Percentiles rank a stretch among this genome's conserved stretches.
Conservation (phyloP, 1,140 invertebrate genomes). For the Eupristina koningsbergeri region DNA sequence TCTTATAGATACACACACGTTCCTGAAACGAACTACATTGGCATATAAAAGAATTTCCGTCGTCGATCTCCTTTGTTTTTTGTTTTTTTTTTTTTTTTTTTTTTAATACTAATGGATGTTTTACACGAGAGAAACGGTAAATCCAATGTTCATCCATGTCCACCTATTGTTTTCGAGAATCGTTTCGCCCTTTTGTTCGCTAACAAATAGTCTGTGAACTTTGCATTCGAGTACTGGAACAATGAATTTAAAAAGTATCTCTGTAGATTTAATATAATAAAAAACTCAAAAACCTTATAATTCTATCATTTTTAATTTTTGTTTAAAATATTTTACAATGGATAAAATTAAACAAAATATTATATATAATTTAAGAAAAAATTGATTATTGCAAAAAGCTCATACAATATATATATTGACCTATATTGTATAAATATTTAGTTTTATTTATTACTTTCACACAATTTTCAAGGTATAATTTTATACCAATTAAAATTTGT, state of each 20-base stretch:
- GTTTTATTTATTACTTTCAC: no score
- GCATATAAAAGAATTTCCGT: not conserved
- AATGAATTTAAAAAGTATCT: not conserved
- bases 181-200: not conserved
- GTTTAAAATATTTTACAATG: not conserved
- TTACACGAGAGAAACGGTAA: not conserved
- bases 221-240: not conserved
- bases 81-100: slow-evolving; percentile 9
- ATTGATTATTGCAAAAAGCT: no score
- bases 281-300: not conserved
- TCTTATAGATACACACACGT: not conserved
- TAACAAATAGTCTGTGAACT: not conserved
- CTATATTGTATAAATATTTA: no score
- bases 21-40: not conserved
- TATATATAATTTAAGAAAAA: no score
- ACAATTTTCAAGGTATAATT: no score
- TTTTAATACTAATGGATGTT: slow-evolving; percentile 1
- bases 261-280: not conserved
- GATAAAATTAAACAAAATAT: not conserved
- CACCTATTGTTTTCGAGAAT: not conserved
- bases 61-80: not conserved
- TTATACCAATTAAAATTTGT: no score
- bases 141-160: not conserved
- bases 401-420: no score
- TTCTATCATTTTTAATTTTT: not conserved